phyloP scores from a whole-genome alignment of 2,113 vertebrate genomes.

The Malurus alboscapulatus region DNA sequence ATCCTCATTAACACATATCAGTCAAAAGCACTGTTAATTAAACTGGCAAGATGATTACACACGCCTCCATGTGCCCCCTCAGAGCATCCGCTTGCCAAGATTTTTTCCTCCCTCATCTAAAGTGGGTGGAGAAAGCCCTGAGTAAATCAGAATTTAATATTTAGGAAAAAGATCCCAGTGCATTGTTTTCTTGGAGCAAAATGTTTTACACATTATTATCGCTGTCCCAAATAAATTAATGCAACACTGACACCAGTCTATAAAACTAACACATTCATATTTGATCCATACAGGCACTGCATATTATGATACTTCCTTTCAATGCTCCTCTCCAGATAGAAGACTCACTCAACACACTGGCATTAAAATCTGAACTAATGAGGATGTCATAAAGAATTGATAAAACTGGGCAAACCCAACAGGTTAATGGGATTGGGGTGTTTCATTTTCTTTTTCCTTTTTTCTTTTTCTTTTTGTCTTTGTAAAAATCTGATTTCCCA shows the following conservation, averaged over 20 bases:
- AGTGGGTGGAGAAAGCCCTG: conserved; percentile 59
- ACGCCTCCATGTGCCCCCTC: conserved; percentile 60
- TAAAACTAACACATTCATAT: conserved; percentile 64
- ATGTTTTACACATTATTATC: conserved; percentile 38
- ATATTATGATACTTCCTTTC: conserved; percentile 38
- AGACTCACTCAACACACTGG: conserved; percentile 59
- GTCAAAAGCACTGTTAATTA: conserved; percentile 63
- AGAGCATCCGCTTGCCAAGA: conserved; percentile 59
- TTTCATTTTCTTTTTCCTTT: neutral
- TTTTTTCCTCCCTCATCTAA: conserved; percentile 57
- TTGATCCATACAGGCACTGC: conserved; percentile 39
- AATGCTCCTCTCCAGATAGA: conserved; percentile 28
- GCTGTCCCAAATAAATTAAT: conserved; percentile 55
- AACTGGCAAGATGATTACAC: conserved; percentile 58
- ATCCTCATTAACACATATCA: conserved; percentile 72
- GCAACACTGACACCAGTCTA: conserved; percentile 45
- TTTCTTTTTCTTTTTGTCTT: neutral
- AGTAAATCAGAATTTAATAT: conserved; percentile 56
- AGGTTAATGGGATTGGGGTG: neutral
- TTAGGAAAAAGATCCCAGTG: conserved; percentile 7
- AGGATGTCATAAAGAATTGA: conserved; percentile 50
- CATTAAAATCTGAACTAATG: conserved; percentile 55
- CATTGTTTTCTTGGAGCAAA: conserved; percentile 54
- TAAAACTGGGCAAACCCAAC: conserved; percentile 51
- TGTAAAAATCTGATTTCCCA: neutral